Percentiles rank a stretch among this genome's conserved stretches.
These are phyloP conservation scores for Biston stratarius DNA, from an alignment of 2,888 invertebrate genomes.

Conservation along the genomic window DNA sequence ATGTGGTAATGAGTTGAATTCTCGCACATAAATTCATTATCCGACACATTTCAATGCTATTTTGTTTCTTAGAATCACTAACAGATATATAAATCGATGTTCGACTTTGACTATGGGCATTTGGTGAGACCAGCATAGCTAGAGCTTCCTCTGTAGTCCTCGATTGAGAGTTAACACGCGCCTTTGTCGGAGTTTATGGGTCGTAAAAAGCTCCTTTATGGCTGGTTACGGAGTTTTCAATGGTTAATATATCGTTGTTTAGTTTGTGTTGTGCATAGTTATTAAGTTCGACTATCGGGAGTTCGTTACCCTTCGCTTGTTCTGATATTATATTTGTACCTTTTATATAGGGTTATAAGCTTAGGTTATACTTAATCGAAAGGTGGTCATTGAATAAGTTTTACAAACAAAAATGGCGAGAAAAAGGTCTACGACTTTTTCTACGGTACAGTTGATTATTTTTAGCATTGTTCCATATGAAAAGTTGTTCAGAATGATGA, in stretches of 20 bases:
- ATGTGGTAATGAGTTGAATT: conserved; percentile 31
- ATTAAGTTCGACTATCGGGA: conserved; percentile 52
- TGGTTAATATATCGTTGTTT: conserved; percentile 69
- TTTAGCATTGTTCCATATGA: too few relatives aligned
- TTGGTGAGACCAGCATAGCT: conserved; percentile 56
- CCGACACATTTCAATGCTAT: conserved; percentile 63
- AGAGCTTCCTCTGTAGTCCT: conserved; percentile 58
- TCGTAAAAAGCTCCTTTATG: conserved; percentile 55
- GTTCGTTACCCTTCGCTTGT: conserved; percentile 38
- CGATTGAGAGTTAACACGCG: conserved; percentile 43
- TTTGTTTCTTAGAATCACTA: conserved; percentile 68
- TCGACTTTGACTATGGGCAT: conserved; percentile 56
- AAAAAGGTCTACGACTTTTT: background rate
- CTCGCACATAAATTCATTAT: conserved; percentile 54
- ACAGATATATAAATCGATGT: conserved; percentile 61
- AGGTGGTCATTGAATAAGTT: background rate
- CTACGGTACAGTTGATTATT: background rate
- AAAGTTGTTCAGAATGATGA: too few relatives aligned
- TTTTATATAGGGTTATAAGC: too few relatives aligned
- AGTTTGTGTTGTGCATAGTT: conserved; percentile 67
- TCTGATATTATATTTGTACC: conserved; percentile 16
- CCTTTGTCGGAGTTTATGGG: conserved; percentile 48
- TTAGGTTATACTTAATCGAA: background rate
- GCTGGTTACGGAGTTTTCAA: conserved; percentile 64
- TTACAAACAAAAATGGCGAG: background rate